phyloP scores from a whole-genome alignment of 2,888 invertebrate species.

The Dynastes tityus region DNA sequence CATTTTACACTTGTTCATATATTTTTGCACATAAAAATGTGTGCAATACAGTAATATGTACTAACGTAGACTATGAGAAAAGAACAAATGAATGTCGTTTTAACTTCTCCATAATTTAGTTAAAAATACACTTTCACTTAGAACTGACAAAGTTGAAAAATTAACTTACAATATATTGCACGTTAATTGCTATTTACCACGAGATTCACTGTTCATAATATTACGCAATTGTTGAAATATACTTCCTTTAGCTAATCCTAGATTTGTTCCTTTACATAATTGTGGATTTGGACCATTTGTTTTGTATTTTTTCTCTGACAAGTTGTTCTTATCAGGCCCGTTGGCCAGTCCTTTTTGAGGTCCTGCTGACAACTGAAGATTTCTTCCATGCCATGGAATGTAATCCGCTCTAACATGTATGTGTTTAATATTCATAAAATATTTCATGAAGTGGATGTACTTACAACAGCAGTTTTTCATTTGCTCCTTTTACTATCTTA shows the following conservation, averaged over 20 bases:
- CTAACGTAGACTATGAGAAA: too few species aligned
- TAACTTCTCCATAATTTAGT: too few species aligned
- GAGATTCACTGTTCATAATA: slow-evolving; percentile 70
- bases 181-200: slow-evolving; percentile 70
- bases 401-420: slow-evolving; percentile 80
- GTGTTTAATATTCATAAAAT: neutral
- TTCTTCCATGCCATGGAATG: slow-evolving; percentile 87
- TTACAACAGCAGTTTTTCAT: slow-evolving; percentile 85
- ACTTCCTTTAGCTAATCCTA: slow-evolving; percentile 84
- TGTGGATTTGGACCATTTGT: slow-evolving; percentile 80
- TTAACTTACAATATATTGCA: slow-evolving; percentile 62
- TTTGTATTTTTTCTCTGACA: slow-evolving; percentile 68
- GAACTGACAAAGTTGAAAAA: neutral
- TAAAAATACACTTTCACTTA: too few species aligned
- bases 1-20: too few species aligned
- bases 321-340: slow-evolving; percentile 72
- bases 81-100: too few species aligned
- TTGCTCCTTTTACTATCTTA: slow-evolving; percentile 82
- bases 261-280: slow-evolving; percentile 81
- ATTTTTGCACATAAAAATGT: too few species aligned
- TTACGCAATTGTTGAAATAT: slow-evolving; percentile 80
- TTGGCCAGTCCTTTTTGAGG: slow-evolving; percentile 69
- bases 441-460: slow-evolving; percentile 64
- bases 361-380: slow-evolving; percentile 76
- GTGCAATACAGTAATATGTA: too few species aligned